Percentiles rank a stretch among this genome's conserved stretches.
Conservation (phyloP, 2,113 vertebrate species). For the Rousettus leschenaultii region DNA sequence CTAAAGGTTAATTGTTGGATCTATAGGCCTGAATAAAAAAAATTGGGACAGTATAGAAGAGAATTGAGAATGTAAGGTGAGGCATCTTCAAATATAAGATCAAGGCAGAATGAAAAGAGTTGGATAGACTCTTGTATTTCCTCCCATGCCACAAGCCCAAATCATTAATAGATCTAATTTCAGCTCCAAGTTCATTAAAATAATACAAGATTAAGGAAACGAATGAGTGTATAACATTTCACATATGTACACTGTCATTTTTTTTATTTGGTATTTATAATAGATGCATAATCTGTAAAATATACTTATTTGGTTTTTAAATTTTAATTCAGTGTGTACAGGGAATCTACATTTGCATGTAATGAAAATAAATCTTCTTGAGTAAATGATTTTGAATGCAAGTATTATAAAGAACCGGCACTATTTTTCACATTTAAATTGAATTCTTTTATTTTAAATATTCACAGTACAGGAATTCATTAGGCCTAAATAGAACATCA, state of each 20-base stretch:
- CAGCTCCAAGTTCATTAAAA: not conserved
- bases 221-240: not conserved
- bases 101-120: not conserved
- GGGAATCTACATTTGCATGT: not conserved
- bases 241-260: not conserved
- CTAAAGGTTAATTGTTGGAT: not conserved
- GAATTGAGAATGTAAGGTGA: not conserved
- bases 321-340: conserved; percentile 2
- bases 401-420: conserved; percentile 71
- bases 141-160: not conserved
- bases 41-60: not conserved
- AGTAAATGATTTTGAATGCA: conserved; percentile 32
- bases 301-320: conserved; percentile 31
- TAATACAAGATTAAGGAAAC: not conserved
- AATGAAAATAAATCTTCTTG: not conserved
- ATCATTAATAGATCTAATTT: not conserved
- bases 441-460: conserved; percentile 87
- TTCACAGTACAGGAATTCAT: conserved; percentile 82
- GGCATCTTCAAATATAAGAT: not conserved
- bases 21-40: not conserved
- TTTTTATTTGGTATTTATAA: conserved; percentile 7
- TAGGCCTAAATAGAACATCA: conserved; percentile 79
- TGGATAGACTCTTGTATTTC: not conserved
- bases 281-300: not conserved
- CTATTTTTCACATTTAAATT: conserved; percentile 67